A percentile compares a stretch with the other conserved stretches of the same genome.
These are phyloP conservation scores for Lasioglossum morio DNA, from an alignment of 2,888 invertebrate genomes.

Conservation along the genomic window DNA sequence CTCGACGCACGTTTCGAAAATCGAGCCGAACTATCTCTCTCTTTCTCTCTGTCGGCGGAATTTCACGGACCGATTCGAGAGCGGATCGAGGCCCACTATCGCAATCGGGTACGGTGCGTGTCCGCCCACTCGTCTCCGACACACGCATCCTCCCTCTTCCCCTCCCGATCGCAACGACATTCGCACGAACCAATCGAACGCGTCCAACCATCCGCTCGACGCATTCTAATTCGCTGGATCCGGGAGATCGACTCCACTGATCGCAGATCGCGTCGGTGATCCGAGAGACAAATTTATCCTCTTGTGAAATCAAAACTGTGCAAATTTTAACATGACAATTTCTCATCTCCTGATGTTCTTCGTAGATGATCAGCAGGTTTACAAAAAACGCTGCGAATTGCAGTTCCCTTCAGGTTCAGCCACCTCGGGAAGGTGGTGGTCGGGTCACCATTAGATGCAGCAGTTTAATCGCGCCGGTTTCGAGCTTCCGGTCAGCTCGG, in stretches of 20 bases:
- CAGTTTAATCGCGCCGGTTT: background rate
- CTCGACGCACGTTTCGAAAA: constrained; percentile 25
- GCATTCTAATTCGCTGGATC: background rate
- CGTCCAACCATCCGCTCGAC: background rate
- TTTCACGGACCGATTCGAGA: constrained; percentile 8
- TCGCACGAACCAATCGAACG: background rate
- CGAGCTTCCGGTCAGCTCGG: background rate
- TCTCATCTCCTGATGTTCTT: background rate
- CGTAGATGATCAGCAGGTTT: background rate
- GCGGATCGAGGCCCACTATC: constrained; percentile 31
- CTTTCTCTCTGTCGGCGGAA: background rate
- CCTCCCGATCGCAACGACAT: background rate
- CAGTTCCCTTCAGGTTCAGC: background rate
- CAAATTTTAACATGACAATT: background rate
- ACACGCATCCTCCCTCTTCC: constrained; percentile 27
- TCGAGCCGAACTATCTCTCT: background rate
- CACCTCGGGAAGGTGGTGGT: background rate
- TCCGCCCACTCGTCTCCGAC: constrained; percentile 59
- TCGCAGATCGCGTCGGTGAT: background rate
- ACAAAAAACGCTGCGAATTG: background rate
- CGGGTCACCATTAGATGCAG: background rate
- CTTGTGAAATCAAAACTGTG: background rate
- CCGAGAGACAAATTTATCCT: background rate
- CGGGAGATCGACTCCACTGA: background rate
- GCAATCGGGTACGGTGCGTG: constrained; percentile 33